Evolutionary conservation across 2,113 vertebrate genomes (phyloP).

Genomic region (Solea senegalensis): DNA sequence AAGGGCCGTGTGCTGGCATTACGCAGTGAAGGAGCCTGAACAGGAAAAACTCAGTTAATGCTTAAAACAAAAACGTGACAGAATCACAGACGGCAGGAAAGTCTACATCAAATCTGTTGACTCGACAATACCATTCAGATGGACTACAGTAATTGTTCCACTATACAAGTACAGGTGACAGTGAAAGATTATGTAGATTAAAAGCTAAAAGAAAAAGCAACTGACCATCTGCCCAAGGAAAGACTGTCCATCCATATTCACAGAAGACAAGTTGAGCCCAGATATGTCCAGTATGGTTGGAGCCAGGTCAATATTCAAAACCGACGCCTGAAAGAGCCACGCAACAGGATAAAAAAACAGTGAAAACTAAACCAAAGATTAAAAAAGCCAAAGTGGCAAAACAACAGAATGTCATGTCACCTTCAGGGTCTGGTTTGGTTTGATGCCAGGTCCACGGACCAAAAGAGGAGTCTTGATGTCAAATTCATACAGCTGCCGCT

Average conservation of each 20-base stretch:
- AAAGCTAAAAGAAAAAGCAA: background rate
- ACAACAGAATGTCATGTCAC: constrained; percentile 36
- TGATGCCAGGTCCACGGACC: constrained; percentile 83
- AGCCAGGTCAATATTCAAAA: constrained; percentile 82
- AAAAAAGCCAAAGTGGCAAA: background rate
- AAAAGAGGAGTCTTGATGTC: constrained; percentile 82
- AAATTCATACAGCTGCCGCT: constrained; percentile 85
- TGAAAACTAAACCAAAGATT: fast-evolving
- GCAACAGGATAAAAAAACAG: no score
- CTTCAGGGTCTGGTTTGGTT: constrained; percentile 77
- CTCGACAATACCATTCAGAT: no score
- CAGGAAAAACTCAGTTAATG: background rate
- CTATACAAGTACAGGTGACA: no score
- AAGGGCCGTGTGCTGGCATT: constrained; percentile 73
- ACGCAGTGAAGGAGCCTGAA: constrained; percentile 75
- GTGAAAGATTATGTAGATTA: no score
- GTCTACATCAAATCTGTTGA: no score
- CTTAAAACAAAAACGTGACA: background rate
- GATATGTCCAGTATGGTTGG: constrained; percentile 84
- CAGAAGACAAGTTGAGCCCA: constrained; percentile 69
- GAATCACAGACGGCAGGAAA: background rate
- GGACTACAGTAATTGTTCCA: no score
- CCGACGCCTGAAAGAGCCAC: constrained; percentile 67
- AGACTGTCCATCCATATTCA: constrained; percentile 81
- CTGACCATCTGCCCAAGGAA: constrained; percentile 84